A percentile compares a stretch with the other conserved stretches of the same genome.
phyloP scores from a whole-genome alignment of 1,140 invertebrate genomes.

The Drosophila elegans region DNA sequence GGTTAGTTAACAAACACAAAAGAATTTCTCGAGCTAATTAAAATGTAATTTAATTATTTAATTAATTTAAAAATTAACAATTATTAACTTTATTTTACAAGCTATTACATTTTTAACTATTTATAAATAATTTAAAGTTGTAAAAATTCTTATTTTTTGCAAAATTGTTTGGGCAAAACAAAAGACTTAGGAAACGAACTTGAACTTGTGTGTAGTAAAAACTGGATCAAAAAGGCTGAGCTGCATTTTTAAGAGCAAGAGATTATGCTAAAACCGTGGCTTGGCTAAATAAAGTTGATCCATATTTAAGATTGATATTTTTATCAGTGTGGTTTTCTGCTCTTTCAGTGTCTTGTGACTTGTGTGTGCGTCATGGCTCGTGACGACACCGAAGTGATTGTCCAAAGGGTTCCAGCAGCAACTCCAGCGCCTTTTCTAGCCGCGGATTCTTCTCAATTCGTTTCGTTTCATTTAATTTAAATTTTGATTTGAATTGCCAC shows the following conservation, averaged over 20 bases:
- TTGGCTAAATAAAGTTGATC: no score
- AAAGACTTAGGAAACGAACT: conserved; percentile 75
- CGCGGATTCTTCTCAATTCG: conserved; percentile 48
- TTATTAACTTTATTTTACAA: no score
- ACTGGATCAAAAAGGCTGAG: no score
- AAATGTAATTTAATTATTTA: no score
- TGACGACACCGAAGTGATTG: conserved; percentile 64
- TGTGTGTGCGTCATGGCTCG: conserved; percentile 57
- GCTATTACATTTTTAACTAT: no score
- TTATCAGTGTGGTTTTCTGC: neutral
- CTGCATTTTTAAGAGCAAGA: no score
- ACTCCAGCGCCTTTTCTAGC: conserved; percentile 56
- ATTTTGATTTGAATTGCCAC: conserved; percentile 74
- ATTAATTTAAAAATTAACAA: no score
- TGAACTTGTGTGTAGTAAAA: conserved; percentile 2
- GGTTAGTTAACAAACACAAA: no score
- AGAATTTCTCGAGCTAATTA: neutral
- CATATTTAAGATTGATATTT: neutral
- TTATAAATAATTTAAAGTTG: no score
- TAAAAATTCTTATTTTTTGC: no score
- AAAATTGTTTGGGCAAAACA: conserved; percentile 5
- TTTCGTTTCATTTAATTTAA: conserved; percentile 76
- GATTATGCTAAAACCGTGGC: no score
- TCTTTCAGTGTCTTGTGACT: conserved; percentile 27
- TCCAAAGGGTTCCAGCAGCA: conserved; percentile 35